Conservation (phyloP, 1,140 invertebrate species). For the Drosophila kikkawai region DNA sequence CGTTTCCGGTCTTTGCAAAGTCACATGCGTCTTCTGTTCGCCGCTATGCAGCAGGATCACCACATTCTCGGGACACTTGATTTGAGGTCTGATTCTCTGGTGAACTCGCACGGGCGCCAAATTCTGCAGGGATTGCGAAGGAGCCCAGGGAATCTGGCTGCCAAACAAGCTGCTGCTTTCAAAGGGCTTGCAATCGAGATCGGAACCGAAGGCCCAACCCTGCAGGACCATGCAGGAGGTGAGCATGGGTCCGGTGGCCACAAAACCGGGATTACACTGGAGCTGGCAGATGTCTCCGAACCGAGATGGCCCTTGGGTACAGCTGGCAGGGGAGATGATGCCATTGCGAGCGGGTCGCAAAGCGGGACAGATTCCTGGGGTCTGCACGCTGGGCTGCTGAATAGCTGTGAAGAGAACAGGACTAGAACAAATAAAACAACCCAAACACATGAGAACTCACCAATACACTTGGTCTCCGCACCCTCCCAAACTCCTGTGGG, state of each 20-base stretch:
- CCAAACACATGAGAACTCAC: conserved; percentile 73
- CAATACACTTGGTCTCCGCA: conserved; percentile 85
- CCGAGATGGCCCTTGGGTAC: conserved; percentile 82
- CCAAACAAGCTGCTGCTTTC: conserved; percentile 11
- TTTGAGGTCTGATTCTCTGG: conserved; percentile 86
- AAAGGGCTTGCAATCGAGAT: conserved; percentile 76
- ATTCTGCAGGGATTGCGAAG: not conserved
- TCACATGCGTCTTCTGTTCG: conserved; percentile 86
- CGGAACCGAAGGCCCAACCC: conserved; percentile 62
- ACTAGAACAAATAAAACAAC: not conserved
- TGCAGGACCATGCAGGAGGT: conserved; percentile 59
- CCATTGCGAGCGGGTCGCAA: conserved; percentile 84
- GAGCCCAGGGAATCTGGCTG: conserved; percentile 16
- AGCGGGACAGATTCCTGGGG: conserved; percentile 73
- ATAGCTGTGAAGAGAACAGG: not conserved
- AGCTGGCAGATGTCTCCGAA: conserved; percentile 85
- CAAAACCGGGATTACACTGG: conserved; percentile 84
- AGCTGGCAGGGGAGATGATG: conserved; percentile 85
- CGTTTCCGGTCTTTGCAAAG: conserved; percentile 88
- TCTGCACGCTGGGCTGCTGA: not conserved
- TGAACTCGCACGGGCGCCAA: not conserved
- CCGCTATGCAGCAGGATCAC: conserved; percentile 86
- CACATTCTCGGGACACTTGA: conserved; percentile 88
- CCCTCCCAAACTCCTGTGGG: conserved; percentile 86
- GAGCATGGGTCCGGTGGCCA: conserved; percentile 43